Percentiles rank a stretch among this genome's conserved stretches.
These are phyloP conservation scores for Macrocentrus cingulum DNA, from an alignment of 1,140 invertebrate species.

Conservation along the genomic window DNA sequence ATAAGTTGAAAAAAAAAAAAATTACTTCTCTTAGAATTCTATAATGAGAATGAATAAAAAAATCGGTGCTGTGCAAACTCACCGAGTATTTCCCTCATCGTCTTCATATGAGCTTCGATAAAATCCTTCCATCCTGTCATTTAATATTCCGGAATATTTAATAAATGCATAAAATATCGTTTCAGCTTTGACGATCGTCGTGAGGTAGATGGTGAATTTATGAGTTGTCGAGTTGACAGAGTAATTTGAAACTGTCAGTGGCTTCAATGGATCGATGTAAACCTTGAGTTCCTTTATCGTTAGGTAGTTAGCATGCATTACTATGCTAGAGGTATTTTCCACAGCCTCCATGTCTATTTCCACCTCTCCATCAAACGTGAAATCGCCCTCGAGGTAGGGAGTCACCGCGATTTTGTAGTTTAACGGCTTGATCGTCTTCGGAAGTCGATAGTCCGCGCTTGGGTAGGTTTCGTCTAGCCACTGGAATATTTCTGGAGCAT, in stretches of 20 bases:
- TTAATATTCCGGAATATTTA: slow-evolving; percentile 55
- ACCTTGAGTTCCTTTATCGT: slow-evolving; percentile 25
- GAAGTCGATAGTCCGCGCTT: slow-evolving; percentile 36
- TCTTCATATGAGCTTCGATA: slow-evolving; percentile 65
- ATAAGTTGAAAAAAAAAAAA: not conserved
- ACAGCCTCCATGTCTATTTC: slow-evolving; percentile 34
- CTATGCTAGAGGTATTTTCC: slow-evolving; percentile 30
- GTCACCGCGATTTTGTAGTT: slow-evolving; percentile 40
- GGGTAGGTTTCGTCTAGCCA: slow-evolving; percentile 33
- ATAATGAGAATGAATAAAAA: not conserved
- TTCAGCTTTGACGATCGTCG: slow-evolving; percentile 28
- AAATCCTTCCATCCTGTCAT: slow-evolving; percentile 65
- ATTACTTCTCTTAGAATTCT: not conserved
- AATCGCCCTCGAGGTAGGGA: slow-evolving; percentile 39
- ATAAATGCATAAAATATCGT: slow-evolving; percentile 49
- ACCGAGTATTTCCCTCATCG: slow-evolving; percentile 42
- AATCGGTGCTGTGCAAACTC: slow-evolving; percentile 23
- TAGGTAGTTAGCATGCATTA: slow-evolving; percentile 40
- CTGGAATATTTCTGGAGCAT: slow-evolving; percentile 32
- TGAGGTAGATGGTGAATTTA: slow-evolving; percentile 35
- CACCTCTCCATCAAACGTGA: slow-evolving; percentile 42
- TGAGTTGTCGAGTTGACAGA: slow-evolving; percentile 17
- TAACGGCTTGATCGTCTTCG: slow-evolving; percentile 34
- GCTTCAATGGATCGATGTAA: not conserved
- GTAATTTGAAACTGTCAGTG: slow-evolving; percentile 7